Evolutionary conservation across 2,797 vertebrate species (phyloP).

Genomic region (Tokudaia muenninki): DNA sequence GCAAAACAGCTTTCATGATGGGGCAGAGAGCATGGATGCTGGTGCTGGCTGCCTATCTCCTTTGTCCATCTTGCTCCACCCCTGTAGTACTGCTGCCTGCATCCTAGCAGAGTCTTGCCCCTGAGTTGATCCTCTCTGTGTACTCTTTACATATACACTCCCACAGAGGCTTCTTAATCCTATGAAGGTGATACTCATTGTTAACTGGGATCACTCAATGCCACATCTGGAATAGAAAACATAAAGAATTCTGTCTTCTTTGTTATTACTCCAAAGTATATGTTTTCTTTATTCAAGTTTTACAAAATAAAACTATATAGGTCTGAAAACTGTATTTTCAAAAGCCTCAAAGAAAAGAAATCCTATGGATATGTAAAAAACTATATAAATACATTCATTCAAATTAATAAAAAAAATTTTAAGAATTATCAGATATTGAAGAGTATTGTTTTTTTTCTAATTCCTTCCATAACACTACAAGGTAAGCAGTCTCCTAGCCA

Average conservation of each 20-base stretch:
- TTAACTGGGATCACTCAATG: neutral
- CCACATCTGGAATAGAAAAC: neutral
- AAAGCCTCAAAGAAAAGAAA: neutral
- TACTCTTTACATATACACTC: neutral
- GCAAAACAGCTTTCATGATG: neutral
- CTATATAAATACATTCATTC: neutral
- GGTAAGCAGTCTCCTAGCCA: neutral
- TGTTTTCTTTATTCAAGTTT: slow-evolving; percentile 3
- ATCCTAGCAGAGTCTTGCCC: neutral
- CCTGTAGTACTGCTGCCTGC: neutral
- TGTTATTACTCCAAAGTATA: neutral
- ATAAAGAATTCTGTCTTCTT: neutral
- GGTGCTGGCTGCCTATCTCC: neutral
- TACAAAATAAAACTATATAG: slow-evolving; percentile 22
- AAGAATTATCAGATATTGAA: neutral
- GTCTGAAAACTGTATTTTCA: neutral
- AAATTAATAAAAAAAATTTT: slow-evolving; percentile 44
- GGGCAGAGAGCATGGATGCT: neutral
- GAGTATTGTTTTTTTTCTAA: neutral
- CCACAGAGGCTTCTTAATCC: neutral
- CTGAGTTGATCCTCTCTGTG: neutral
- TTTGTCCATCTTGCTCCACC: no score
- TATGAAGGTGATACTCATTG: neutral
- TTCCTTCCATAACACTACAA: neutral
- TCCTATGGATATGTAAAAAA: slow-evolving; percentile 13